A percentile compares a stretch with the other conserved stretches of the same genome.
phyloP scores from a whole-genome alignment of 92 coral and sea anemone species.

The Porites rus region DNA sequence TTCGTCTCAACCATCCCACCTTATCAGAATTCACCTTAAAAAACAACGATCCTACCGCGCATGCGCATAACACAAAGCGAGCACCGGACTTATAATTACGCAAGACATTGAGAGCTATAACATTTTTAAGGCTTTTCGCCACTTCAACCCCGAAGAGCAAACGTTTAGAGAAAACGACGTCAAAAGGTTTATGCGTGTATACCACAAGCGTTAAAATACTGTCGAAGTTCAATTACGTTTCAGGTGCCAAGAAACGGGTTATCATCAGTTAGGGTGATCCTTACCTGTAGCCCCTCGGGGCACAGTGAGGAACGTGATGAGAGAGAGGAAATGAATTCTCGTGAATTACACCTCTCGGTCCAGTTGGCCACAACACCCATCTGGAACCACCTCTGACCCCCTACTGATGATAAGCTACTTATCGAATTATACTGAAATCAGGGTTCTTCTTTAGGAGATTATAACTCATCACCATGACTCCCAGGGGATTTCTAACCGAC shows the following conservation, averaged over 20 bases:
- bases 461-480: too few species aligned
- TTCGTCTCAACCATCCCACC: background rate
- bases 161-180: too few species aligned
- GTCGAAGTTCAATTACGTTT: background rate
- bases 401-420: slow-evolving; percentile 60
- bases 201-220: slow-evolving; percentile 6
- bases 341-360: slow-evolving; percentile 92
- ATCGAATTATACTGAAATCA: background rate
- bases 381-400: slow-evolving; percentile 73
- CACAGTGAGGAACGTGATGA: slow-evolving; percentile 99
- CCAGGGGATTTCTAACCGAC: too few species aligned
- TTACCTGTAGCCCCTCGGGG: slow-evolving; percentile 97
- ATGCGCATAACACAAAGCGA: background rate
- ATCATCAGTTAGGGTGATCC: slow-evolving; percentile 99
- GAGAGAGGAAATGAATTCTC: slow-evolving; percentile 74
- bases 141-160: background rate
- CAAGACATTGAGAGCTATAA: background rate
- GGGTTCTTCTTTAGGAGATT: too few species aligned
- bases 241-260: fast-evolving
- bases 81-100: too few species aligned
- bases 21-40: background rate
- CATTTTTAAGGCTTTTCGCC: background rate
- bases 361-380: slow-evolving; percentile 73
- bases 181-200: background rate
- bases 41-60: background rate